Conservation (phyloP, 1,140 invertebrate genomes). For the Seison nebaliae region DNA sequence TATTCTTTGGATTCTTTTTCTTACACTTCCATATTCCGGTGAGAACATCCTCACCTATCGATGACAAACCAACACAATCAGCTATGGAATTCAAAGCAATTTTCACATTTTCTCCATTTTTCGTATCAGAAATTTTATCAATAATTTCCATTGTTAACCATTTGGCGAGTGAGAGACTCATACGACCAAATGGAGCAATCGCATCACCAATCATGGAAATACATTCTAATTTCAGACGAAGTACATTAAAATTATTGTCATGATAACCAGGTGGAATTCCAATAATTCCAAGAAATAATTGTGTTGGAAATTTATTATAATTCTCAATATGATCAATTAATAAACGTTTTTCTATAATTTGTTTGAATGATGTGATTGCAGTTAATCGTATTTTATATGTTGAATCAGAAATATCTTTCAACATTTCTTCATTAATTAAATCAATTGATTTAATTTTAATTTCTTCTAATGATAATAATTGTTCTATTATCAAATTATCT, state of each 20-base stretch:
- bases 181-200: slow-evolving; percentile 35
- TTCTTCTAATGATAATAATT: too few relatives aligned
- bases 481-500: too few relatives aligned
- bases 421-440: too few relatives aligned
- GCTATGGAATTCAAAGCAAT: slow-evolving; percentile 46
- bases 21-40: slow-evolving; percentile 37
- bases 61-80: slow-evolving; percentile 47
- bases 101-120: slow-evolving; percentile 41
- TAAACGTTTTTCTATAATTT: slow-evolving; percentile 12
- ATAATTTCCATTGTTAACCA: slow-evolving; percentile 48
- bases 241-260: slow-evolving; percentile 68
- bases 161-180: slow-evolving; percentile 40
- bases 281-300: slow-evolving; percentile 44
- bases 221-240: slow-evolving; percentile 52
- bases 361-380: not conserved
- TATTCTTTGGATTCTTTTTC: slow-evolving; percentile 68
- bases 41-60: slow-evolving; percentile 34
- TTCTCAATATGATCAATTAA: slow-evolving; percentile 36
- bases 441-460: too few relatives aligned
- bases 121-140: slow-evolving; percentile 54
- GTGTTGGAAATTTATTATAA: slow-evolving; percentile 38
- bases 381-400: too few relatives aligned
- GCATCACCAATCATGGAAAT: slow-evolving; percentile 46
- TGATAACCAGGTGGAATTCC: slow-evolving; percentile 63
- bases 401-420: too few relatives aligned